Percentiles rank a stretch among this genome's conserved stretches.
Evolutionary conservation across 2,888 invertebrate genomes (phyloP).

Genomic region (Fragum sueziense): DNA sequence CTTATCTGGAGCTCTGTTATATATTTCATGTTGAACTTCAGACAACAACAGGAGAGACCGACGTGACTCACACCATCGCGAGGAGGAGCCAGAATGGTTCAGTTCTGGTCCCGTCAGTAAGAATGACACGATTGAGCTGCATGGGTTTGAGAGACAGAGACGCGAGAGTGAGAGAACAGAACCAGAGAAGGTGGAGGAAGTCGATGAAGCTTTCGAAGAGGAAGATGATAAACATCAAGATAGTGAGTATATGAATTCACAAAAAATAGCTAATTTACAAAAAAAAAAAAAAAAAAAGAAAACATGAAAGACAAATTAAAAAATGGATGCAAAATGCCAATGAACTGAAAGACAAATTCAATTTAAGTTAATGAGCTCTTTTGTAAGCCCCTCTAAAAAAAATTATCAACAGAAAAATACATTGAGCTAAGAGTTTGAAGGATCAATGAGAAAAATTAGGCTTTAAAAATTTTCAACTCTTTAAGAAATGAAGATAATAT

Average conservation of each 20-base stretch:
- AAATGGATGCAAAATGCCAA: too few species aligned
- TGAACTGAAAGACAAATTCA: too few species aligned
- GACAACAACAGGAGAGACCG: constrained; percentile 16
- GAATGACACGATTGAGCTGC: constrained; percentile 94
- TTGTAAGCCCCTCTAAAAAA: too few species aligned
- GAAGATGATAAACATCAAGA: constrained; percentile 45
- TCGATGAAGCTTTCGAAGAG: constrained; percentile 35
- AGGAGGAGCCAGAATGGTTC: constrained; percentile 95
- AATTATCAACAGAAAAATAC: too few species aligned
- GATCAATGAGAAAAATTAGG: too few species aligned
- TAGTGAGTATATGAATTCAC: neutral
- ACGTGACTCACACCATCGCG: constrained; percentile 69
- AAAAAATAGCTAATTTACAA: too few species aligned
- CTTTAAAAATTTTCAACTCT: too few species aligned
- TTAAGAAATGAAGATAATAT: too few species aligned
- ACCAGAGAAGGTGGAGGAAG: constrained; percentile 33
- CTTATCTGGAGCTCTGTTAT: neutral
- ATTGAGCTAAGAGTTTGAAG: too few species aligned
- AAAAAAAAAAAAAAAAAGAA: too few species aligned
- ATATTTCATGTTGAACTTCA: neutral
- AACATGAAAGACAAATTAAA: too few species aligned
- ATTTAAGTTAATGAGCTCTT: too few species aligned
- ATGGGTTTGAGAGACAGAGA: constrained; percentile 89
- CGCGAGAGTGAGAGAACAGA: constrained; percentile 40
- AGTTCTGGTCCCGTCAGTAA: constrained; percentile 94